These are phyloP conservation scores for Coilia nasus DNA, from an alignment of 2,797 vertebrate species.

Conservation along the genomic window DNA sequence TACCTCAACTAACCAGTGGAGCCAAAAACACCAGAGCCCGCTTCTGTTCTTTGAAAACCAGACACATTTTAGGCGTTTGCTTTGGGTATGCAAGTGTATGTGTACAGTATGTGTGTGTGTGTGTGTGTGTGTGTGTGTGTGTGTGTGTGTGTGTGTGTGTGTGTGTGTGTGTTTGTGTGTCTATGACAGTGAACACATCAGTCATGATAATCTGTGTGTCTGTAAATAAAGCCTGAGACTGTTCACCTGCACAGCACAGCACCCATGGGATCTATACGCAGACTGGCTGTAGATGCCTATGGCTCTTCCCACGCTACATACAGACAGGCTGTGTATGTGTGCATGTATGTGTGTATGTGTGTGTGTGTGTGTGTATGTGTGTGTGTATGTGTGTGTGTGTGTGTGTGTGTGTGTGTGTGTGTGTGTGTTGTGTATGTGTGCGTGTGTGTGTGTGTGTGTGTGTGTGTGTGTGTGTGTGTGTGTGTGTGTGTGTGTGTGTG, in stretches of 20 bases:
- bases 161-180: too few relatives aligned
- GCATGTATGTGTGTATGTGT: too few relatives aligned
- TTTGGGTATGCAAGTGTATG: too few relatives aligned
- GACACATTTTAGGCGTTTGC: background rate
- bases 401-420: too few relatives aligned
- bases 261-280: background rate
- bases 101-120: too few relatives aligned
- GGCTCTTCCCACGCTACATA: background rate
- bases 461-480: constrained; percentile 21
- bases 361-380: too few relatives aligned
- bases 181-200: background rate
- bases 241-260: background rate
- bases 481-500: constrained; percentile 8
- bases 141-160: too few relatives aligned
- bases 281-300: background rate
- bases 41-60: background rate
- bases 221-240: background rate
- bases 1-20: background rate
- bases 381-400: too few relatives aligned
- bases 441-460: background rate
- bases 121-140: too few relatives aligned
- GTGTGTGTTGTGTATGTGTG: too few relatives aligned
- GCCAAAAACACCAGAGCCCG: background rate
- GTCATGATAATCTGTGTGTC: background rate
- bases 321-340: too few relatives aligned